phyloP scores from a whole-genome alignment of 35 echinoderm and acorn worm genomes.

The Strongylocentrotus purpuratus region DNA sequence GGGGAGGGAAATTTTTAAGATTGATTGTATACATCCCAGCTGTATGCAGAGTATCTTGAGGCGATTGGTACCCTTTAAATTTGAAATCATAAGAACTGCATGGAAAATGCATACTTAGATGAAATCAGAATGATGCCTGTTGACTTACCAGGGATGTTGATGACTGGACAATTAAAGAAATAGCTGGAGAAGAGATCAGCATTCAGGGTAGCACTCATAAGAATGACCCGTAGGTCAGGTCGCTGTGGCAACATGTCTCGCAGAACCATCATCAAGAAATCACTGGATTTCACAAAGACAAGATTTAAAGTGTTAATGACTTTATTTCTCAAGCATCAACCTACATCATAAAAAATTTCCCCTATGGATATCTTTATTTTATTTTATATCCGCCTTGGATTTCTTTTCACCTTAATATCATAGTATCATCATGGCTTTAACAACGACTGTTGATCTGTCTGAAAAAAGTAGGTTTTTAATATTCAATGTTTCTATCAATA shows the following conservation, averaged over 20 bases:
- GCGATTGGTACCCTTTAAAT: no score
- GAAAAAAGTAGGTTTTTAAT: neutral
- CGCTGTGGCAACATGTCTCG: conserved; percentile 70
- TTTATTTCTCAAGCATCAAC: neutral
- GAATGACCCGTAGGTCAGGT: conserved; percentile 74
- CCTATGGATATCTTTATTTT: no score
- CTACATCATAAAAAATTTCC: neutral
- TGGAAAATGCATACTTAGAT: neutral
- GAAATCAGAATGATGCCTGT: neutral
- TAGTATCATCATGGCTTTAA: no score
- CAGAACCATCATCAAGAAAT: conserved; percentile 89
- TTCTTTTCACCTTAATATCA: no score
- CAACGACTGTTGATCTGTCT: neutral
- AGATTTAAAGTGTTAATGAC: neutral
- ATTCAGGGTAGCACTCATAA: conserved; percentile 95
- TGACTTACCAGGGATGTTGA: conserved; percentile 68
- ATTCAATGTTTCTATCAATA: neutral
- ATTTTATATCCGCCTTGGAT: no score
- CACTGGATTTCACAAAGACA: conserved; percentile 52
- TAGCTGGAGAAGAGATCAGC: conserved; percentile 68
- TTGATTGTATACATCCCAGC: no score
- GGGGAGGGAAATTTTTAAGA: no score
- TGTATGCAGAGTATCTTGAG: no score
- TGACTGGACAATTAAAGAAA: conserved; percentile 65
- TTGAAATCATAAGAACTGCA: no score